Base-by-base conservation (phyloP, 1,140 invertebrate species). In the Ceratina calcarata region DNA sequence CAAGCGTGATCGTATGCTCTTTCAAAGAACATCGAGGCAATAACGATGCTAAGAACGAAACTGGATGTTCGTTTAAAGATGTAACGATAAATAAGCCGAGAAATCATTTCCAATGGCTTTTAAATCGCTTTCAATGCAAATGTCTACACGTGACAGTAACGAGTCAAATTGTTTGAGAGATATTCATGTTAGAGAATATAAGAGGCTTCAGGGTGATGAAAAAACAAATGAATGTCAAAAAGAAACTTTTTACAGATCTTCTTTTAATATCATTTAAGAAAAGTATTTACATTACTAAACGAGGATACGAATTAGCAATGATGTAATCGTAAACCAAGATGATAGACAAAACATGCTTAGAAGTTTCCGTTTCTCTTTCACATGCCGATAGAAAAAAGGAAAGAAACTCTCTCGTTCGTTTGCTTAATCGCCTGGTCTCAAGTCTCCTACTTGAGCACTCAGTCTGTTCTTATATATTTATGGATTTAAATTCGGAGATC, bases 41-140 rank as follows among this genome's bases (percentile, higher is more conserved):
- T 24, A 20, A 86, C 68, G 1, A 77, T 58, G 2, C 71, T n/a
- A 16, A 87, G 60, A 37, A 72, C 49, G 2, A 77, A 87, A 7
- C 74, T 79, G 45, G 86, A 86, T 12, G 68, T 73, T 0, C 85
- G 81, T 22, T 82, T 84, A 20, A 64, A 84, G 8, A 87, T 18
- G 0, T 77, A 86, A 0, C 58, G 77, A 8, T 87, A 87, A 57
- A 86, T n/a, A 22, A 86, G 73, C 49, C 72, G 67, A 24, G 57
- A 66, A 49, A 53, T 45, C 71, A 45, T 86, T 60, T 64, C 2
- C 18, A 67, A 20, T 65, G 51, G 61, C 0, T 3, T 22, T 74
- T 32, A 64, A 51, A 68, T 27, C 16, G 51, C 57, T 15, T 58
- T 57, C 15, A 20, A 24, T 24, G 8, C 0, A 16, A 12, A 18